Conservation (phyloP, 2,888 invertebrate genomes). For the Volucella zonaria region DNA sequence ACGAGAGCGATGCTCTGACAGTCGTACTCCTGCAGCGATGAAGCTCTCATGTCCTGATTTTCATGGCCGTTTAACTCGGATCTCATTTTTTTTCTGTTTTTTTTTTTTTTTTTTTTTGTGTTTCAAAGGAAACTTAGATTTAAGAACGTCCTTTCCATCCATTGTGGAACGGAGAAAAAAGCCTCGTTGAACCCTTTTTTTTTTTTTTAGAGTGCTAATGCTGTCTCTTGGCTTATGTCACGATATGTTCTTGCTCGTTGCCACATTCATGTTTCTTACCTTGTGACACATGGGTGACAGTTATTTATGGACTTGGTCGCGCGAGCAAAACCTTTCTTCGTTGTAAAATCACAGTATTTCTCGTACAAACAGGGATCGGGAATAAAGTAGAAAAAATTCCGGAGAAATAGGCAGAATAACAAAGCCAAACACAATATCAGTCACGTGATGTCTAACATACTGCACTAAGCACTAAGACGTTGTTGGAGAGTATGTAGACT, state of each 20-base stretch:
- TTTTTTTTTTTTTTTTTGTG: conserved; percentile 14
- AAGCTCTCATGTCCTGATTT: conserved; percentile 73
- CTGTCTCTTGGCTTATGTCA: conserved; percentile 70
- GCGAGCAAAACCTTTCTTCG: conserved; percentile 51
- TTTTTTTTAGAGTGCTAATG: conserved; percentile 24
- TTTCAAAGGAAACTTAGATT: conserved; percentile 2
- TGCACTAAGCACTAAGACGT: conserved; percentile 66
- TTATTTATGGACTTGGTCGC: conserved; percentile 72
- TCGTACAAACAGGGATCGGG: conserved; percentile 37
- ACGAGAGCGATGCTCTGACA: conserved; percentile 51
- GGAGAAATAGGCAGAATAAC: conserved; percentile 50
- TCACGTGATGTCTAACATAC: conserved; percentile 71
- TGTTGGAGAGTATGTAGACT: conserved; percentile 70
- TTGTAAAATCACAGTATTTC: conserved; percentile 49
- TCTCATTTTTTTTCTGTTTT: conserved; percentile 2
- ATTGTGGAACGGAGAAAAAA: conserved; percentile 21
- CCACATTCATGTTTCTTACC: conserved; percentile 74
- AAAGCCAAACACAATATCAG: conserved; percentile 62
- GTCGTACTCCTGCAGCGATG: conserved; percentile 42
- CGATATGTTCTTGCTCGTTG: conserved; percentile 58
- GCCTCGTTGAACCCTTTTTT: conserved; percentile 45
- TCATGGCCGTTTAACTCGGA: conserved; percentile 66
- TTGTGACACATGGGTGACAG: conserved; percentile 73
- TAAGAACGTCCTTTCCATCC: conserved; percentile 18
- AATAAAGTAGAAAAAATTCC: conserved; percentile 3